Evolutionary conservation across 1,140 invertebrate species (phyloP).

Genomic region (Phymorhynchus buccinoides): DNA sequence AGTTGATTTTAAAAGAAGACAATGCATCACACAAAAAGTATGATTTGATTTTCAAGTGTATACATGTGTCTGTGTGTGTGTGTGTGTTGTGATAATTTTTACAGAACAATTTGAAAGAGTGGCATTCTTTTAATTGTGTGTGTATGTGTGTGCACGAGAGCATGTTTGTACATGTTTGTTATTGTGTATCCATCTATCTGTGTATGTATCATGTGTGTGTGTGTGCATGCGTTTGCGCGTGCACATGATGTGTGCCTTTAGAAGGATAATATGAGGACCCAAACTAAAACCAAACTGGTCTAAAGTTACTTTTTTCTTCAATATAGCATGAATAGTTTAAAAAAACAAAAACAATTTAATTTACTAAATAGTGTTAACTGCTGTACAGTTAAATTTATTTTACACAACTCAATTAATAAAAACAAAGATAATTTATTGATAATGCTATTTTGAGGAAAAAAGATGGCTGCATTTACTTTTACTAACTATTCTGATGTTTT

Average conservation of each 20-base stretch:
- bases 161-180: background rate
- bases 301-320: background rate
- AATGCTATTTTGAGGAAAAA: no score
- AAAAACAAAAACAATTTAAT: background rate
- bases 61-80: no score
- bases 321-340: background rate
- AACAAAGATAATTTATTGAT: no score
- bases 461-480: no score
- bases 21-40: background rate
- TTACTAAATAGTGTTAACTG: background rate
- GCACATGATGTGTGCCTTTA: background rate
- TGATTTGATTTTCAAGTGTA: background rate
- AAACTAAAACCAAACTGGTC: background rate
- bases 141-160: background rate
- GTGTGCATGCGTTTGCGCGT: background rate
- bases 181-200: background rate
- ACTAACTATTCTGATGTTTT: no score
- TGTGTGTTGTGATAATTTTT: background rate
- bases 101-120: background rate
- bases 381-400: background rate
- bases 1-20: background rate
- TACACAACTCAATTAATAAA: background rate
- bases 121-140: background rate
- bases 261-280: background rate
- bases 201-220: background rate